A percentile compares a stretch with the other conserved stretches of the same genome.
Evolutionary conservation across 2,113 vertebrate species (phyloP).

Genomic region (Emydocephalus ijimae): DNA sequence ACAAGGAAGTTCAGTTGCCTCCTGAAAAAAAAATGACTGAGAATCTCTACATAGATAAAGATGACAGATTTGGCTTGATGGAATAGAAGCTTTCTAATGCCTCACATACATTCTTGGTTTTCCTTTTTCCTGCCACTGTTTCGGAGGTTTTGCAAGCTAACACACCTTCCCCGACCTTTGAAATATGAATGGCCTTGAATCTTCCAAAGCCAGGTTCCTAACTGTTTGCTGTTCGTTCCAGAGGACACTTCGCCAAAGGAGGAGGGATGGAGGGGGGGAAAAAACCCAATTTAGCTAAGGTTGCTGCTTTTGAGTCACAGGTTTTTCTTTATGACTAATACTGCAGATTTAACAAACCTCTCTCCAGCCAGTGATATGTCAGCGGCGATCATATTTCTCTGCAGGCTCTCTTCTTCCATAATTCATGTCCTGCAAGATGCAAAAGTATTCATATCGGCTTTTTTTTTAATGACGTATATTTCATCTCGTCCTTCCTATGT

Average conservation of each 20-base stretch:
- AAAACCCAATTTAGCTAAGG: background rate
- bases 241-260: background rate
- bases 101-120: background rate
- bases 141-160: background rate
- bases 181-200: background rate
- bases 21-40: too few relatives aligned
- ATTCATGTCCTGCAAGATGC: background rate
- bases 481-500: too few relatives aligned
- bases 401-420: background rate
- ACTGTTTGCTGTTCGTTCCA: background rate
- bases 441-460: background rate
- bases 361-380: background rate
- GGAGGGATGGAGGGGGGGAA: too few relatives aligned
- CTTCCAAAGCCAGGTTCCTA: background rate
- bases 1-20: too few relatives aligned
- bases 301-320: background rate
- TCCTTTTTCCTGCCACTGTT: background rate
- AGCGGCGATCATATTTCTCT: background rate
- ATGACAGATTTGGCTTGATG: too few relatives aligned
- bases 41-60: too few relatives aligned
- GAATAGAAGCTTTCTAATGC: background rate
- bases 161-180: background rate
- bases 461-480: background rate
- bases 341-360: constrained; percentile 1
- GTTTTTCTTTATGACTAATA: constrained; percentile 12